Conservation (phyloP, 2,888 invertebrate genomes). For the Papilio protenor region DNA sequence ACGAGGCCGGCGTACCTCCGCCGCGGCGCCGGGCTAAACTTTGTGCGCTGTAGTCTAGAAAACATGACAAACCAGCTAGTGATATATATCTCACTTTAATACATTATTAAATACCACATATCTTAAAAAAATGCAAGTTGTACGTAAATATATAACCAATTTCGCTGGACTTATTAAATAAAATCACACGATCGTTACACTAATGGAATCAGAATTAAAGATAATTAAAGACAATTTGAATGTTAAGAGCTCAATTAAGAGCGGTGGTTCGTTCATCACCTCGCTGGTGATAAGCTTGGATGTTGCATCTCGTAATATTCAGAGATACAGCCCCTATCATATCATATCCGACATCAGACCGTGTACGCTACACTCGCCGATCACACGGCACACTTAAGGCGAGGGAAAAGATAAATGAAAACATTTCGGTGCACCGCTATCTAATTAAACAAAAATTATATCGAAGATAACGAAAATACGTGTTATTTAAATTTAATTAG, state of each 20-base stretch:
- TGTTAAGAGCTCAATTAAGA: background rate
- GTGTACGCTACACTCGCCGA: background rate
- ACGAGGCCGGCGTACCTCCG: conserved; percentile 45
- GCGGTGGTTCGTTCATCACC: conserved; percentile 2
- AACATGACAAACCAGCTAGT: background rate
- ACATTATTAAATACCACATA: background rate
- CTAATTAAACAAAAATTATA: conserved; percentile 23
- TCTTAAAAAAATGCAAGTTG: background rate
- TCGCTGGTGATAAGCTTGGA: background rate
- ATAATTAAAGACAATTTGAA: background rate
- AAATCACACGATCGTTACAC: background rate
- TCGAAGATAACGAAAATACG: conserved; percentile 16
- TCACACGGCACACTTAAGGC: conserved; percentile 13
- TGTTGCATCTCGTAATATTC: background rate
- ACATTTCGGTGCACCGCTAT: conserved; percentile 5
- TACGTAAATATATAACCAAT: background rate
- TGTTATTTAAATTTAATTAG: conserved; percentile 26
- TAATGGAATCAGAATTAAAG: background rate
- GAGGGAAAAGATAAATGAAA: conserved; percentile 1
- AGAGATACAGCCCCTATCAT: background rate
- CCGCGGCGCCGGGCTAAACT: too few species aligned
- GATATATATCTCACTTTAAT: background rate
- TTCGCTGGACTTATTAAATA: background rate
- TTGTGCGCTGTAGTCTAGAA: background rate
- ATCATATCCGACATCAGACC: background rate